Conservation (phyloP, 2,888 invertebrate genomes). For the Conus canariensis region DNA sequence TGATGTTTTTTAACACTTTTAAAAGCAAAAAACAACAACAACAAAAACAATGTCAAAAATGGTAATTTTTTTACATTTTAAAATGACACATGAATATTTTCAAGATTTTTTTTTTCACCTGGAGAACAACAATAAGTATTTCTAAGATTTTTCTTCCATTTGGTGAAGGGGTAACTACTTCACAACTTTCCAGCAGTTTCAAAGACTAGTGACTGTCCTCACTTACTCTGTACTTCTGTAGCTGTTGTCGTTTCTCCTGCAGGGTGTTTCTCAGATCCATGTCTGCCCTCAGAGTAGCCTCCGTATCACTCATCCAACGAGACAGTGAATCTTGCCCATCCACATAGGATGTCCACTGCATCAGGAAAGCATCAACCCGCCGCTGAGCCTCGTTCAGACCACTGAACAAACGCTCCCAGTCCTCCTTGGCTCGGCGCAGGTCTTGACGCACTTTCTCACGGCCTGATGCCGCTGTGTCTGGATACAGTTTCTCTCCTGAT, state of each 20-base stretch:
- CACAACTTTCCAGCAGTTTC: too few relatives aligned
- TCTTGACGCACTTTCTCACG: constrained; percentile 91
- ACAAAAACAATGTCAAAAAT: too few relatives aligned
- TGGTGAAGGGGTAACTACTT: too few relatives aligned
- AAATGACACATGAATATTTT: too few relatives aligned
- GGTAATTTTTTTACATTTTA: too few relatives aligned
- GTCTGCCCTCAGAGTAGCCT: constrained; percentile 87
- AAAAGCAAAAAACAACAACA: too few relatives aligned
- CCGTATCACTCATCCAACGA: constrained; percentile 88
- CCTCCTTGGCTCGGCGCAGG: constrained; percentile 79
- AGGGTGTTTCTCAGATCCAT: constrained; percentile 92
- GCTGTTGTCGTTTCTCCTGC: constrained; percentile 93
- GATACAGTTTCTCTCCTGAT: constrained; percentile 91
- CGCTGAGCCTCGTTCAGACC: constrained; percentile 90
- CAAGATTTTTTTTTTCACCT: too few relatives aligned
- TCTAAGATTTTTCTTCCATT: too few relatives aligned
- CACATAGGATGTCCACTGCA: constrained; percentile 95
- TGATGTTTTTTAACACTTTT: too few relatives aligned
- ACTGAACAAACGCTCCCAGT: constrained; percentile 79
- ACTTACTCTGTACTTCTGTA: constrained; percentile 87
- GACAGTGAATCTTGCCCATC: constrained; percentile 89
- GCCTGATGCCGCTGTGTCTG: constrained; percentile 91
- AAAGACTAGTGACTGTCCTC: too few relatives aligned
- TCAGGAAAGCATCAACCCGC: constrained; percentile 90
- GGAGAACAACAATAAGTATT: too few relatives aligned